phyloP scores from a whole-genome alignment of 2,797 vertebrate species.

The Hylomyscus alleni region DNA sequence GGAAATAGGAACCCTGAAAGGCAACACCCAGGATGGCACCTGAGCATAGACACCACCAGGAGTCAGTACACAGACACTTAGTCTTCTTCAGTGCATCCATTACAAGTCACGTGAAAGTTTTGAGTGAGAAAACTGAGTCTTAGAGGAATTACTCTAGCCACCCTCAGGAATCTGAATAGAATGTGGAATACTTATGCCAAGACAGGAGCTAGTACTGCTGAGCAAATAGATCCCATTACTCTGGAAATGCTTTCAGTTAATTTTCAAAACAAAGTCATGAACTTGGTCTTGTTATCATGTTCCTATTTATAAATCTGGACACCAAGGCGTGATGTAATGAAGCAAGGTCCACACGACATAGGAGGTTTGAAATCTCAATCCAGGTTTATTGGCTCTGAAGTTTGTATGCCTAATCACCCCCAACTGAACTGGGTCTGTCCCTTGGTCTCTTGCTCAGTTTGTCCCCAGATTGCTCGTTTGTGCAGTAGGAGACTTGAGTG shows the following conservation, averaged over 20 bases:
- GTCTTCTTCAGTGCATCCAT: neutral
- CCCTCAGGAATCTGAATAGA: neutral
- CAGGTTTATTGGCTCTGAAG: neutral
- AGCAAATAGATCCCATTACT: neutral
- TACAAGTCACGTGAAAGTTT: neutral
- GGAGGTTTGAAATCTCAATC: neutral
- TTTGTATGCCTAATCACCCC: accelerated
- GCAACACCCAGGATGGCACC: neutral
- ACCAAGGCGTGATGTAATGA: neutral
- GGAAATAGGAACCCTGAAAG: neutral
- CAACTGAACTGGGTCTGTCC: too few species aligned
- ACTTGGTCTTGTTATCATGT: neutral
- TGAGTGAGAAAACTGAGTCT: neutral
- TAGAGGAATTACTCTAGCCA: neutral
- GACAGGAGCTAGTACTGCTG: neutral
- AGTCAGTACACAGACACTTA: neutral
- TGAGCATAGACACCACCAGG: neutral
- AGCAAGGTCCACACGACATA: neutral
- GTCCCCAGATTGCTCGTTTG: neutral
- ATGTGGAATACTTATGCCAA: neutral
- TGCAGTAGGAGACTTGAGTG: neutral
- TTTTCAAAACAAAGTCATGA: neutral
- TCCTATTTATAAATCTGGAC: neutral
- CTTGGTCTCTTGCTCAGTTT: neutral
- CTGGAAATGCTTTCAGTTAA: neutral